These are phyloP conservation scores for Caranx ignobilis DNA, from an alignment of 2,113 vertebrate genomes.

Conservation along the genomic window DNA sequence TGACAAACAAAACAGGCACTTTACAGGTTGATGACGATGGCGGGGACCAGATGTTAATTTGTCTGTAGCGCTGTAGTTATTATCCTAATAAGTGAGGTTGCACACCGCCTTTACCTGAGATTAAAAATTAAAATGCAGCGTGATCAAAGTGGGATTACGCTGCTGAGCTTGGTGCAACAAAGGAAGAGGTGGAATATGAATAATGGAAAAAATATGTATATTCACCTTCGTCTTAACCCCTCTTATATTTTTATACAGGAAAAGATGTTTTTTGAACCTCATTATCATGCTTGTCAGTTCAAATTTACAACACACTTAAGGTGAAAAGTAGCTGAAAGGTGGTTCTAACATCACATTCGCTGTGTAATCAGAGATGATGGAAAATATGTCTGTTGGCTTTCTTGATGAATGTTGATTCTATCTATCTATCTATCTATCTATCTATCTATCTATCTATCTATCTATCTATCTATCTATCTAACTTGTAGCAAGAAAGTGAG, in stretches of 20 bases:
- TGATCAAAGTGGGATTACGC: constrained; percentile 70
- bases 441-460: no score
- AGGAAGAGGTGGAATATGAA: constrained; percentile 48
- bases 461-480: no score
- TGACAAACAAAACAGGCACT: constrained; percentile 51
- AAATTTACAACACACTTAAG: constrained; percentile 40
- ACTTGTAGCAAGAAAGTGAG: not conserved
- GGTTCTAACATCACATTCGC: constrained; percentile 16
- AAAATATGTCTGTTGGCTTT: constrained; percentile 14
- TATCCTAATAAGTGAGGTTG: constrained; percentile 35
- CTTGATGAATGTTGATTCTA: not conserved
- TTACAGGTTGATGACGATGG: constrained; percentile 22
- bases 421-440: no score
- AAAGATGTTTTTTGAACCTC: constrained; percentile 56
- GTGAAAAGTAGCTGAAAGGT: constrained; percentile 32
- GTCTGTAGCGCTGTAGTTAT: constrained; percentile 25
- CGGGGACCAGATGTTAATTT: constrained; percentile 50
- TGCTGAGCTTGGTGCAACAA: constrained; percentile 58
- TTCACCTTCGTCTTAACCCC: constrained; percentile 23
- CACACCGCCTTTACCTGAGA: constrained; percentile 66
- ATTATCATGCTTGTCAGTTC: constrained; percentile 51
- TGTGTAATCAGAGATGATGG: constrained; percentile 13
- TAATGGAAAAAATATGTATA: constrained; percentile 38
- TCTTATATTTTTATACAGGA: constrained; percentile 36
- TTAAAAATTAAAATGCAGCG: constrained; percentile 61